phyloP scores from a whole-genome alignment of 2,113 vertebrate species.

The Salminus brasiliensis region DNA sequence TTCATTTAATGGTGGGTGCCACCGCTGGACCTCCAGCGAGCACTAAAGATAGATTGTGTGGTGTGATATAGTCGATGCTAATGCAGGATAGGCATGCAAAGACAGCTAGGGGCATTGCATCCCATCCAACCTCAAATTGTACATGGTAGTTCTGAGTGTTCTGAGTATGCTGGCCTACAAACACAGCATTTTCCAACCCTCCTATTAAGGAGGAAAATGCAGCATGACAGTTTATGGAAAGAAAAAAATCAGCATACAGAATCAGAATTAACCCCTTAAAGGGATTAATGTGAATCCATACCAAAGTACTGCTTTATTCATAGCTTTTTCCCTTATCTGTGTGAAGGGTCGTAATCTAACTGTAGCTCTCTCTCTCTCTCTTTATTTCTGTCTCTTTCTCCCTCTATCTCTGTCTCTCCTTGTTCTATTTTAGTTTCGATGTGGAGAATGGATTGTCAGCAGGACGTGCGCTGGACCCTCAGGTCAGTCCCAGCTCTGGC shows the following conservation, averaged over 20 bases:
- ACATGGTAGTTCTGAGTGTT: background rate
- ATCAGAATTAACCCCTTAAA: background rate
- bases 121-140: background rate
- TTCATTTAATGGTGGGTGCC: slow-evolving; percentile 56
- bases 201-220: background rate
- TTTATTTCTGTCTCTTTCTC: too few species aligned
- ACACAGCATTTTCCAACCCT: background rate
- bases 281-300: background rate
- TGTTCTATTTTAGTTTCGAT: slow-evolving; percentile 80
- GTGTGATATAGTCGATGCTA: background rate
- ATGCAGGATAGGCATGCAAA: background rate
- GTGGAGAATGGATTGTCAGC: slow-evolving; percentile 87
- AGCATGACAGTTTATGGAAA: background rate
- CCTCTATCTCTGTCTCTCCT: slow-evolving; percentile 40
- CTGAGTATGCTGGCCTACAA: background rate
- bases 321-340: background rate
- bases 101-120: background rate
- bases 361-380: background rate
- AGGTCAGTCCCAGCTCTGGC: slow-evolving; percentile 81
- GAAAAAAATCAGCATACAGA: background rate
- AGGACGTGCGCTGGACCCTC: slow-evolving; percentile 80
- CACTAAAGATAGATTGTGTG: slow-evolving; percentile 5
- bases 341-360: background rate
- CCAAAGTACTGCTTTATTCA: background rate
- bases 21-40: background rate